These are phyloP conservation scores for Acanthosepion lycidas DNA, from an alignment of 2,888 invertebrate species.

Conservation along the genomic window DNA sequence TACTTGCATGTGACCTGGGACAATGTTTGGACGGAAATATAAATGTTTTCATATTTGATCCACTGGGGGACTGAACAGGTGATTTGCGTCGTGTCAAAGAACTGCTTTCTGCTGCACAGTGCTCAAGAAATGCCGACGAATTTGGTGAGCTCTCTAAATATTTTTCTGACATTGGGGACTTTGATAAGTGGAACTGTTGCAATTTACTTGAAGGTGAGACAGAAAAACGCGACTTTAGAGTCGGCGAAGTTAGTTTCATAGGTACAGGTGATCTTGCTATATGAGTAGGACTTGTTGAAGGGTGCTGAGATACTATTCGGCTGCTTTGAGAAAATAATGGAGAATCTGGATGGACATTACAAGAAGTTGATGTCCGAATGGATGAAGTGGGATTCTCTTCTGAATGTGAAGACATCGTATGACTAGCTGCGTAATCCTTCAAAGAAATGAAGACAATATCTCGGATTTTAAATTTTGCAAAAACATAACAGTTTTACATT, in stretches of 20 bases:
- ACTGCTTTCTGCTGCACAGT: background rate
- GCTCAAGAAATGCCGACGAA: background rate
- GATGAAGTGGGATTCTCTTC: background rate
- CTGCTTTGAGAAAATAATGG: background rate
- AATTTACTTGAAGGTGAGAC: background rate
- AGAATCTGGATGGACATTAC: background rate
- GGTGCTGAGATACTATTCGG: background rate
- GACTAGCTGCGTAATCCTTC: background rate
- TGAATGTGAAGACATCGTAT: background rate
- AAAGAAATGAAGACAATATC: background rate
- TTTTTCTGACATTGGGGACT: background rate
- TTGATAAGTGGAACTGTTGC: background rate
- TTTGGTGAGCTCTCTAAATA: background rate
- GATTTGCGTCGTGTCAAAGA: background rate
- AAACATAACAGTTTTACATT: too few relatives aligned
- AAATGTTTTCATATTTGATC: background rate
- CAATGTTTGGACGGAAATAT: background rate
- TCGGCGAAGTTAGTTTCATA: background rate
- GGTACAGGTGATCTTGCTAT: background rate
- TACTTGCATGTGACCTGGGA: background rate
- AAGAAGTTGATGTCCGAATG: background rate
- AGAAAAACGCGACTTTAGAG: background rate
- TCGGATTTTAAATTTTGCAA: background rate
- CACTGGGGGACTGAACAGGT: background rate
- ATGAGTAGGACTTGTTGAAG: background rate